Percentiles rank a stretch among this genome's conserved stretches.
Conservation (phyloP, 2,888 invertebrate species). For the Adelphocoris suturalis region DNA sequence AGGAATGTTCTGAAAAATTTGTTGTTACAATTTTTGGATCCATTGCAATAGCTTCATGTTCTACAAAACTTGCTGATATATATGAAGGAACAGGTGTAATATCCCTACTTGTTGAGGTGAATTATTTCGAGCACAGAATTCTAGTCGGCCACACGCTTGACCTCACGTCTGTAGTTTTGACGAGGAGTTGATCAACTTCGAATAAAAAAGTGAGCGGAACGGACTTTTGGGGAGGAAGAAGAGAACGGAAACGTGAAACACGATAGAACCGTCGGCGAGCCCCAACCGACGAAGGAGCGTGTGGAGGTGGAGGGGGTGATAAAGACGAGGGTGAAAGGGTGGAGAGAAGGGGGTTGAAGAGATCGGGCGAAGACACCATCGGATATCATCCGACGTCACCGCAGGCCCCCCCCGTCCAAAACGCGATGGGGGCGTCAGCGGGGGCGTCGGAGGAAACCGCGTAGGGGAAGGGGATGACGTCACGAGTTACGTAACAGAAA, state of each 20-base stretch:
- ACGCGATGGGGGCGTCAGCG: not conserved
- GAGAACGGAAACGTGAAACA: not conserved
- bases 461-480: slow-evolving; percentile 38
- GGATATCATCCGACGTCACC: slow-evolving; percentile 19
- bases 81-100: no score
- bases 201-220: not conserved
- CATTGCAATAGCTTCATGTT: no score
- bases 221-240: not conserved
- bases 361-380: slow-evolving; percentile 35
- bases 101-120: no score
- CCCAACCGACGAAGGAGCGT: not conserved
- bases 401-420: slow-evolving; percentile 31
- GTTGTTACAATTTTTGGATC: no score
- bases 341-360: slow-evolving; percentile 8
- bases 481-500: slow-evolving; percentile 50
- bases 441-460: not conserved
- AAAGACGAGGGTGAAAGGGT: not conserved
- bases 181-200: no score
- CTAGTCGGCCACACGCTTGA: no score
- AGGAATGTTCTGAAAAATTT: no score
- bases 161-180: no score
- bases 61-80: no score
- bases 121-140: no score
- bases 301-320: not conserved
- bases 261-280: not conserved